A percentile compares a stretch with the other conserved stretches of the same genome.
Evolutionary conservation across 2,888 invertebrate genomes (phyloP).

Genomic region (Augochlorella aurata): DNA sequence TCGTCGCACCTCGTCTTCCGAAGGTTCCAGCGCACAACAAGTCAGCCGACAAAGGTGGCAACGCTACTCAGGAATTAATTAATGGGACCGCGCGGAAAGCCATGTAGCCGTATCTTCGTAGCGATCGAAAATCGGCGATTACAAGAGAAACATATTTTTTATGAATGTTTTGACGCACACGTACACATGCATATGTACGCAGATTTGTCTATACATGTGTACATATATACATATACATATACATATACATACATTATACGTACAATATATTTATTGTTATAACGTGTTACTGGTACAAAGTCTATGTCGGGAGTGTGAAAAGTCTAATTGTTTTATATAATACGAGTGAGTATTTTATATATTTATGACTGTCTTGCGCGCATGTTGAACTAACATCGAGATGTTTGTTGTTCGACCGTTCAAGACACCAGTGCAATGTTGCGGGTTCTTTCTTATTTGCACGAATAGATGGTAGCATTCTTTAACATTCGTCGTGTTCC

Average conservation of each 20-base stretch:
- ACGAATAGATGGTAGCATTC: constrained; percentile 21
- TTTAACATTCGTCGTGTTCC: constrained; percentile 7
- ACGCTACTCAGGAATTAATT: constrained; percentile 42
- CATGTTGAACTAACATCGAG: constrained; percentile 4
- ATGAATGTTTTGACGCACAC: constrained; percentile 62
- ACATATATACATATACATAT: constrained; percentile 27
- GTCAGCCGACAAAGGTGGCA: constrained; percentile 23
- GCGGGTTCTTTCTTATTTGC: constrained; percentile 42
- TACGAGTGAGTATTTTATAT: constrained; percentile 34
- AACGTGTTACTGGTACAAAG: constrained; percentile 57
- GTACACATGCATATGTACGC: constrained; percentile 37
- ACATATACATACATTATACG: constrained; percentile 45
- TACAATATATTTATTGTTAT: constrained; percentile 62
- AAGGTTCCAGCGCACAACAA: constrained; percentile 48
- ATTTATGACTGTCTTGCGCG: constrained; percentile 32
- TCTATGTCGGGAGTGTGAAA: constrained; percentile 49
- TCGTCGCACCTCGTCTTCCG: constrained; percentile 74
- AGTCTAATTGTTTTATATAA: constrained; percentile 40
- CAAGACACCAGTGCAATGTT: neutral
- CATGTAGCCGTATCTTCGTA: constrained; percentile 36
- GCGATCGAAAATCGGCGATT: constrained; percentile 8
- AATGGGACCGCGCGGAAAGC: constrained; percentile 63
- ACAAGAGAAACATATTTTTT: constrained; percentile 70
- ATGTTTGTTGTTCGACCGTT: constrained; percentile 12
- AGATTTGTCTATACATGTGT: constrained; percentile 21